Evolutionary conservation across 2,888 invertebrate genomes (phyloP).

Genomic region (Crematogaster levior): DNA sequence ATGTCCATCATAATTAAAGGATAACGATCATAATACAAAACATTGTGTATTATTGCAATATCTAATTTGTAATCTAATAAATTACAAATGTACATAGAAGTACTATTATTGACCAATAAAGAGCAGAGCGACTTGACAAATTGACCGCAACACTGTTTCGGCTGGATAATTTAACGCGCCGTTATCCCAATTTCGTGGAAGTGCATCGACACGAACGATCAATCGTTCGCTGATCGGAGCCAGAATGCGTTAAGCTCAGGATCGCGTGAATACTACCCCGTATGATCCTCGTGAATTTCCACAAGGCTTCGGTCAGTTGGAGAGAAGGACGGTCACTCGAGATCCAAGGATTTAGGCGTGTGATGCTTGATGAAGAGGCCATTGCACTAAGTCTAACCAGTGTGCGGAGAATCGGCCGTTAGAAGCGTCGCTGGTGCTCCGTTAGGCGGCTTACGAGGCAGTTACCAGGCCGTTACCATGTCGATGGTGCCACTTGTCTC

Average conservation of each 20-base stretch:
- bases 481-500: conserved; percentile 81
- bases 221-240: conserved; percentile 19
- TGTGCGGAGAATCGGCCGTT: conserved; percentile 66
- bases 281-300: conserved; percentile 69
- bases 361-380: conserved; percentile 82
- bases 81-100: conserved; percentile 1
- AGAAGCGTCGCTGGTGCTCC: conserved; percentile 71
- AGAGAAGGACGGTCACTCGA: conserved; percentile 65
- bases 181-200: conserved; percentile 18
- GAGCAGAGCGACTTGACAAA: conserved; percentile 34
- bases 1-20: neutral
- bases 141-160: conserved; percentile 14
- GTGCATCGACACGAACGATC: conserved; percentile 29
- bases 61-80: too few species aligned
- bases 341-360: conserved; percentile 76
- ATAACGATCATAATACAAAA: neutral
- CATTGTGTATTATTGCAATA: neutral
- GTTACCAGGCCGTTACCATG: conserved; percentile 82
- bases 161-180: conserved; percentile 21
- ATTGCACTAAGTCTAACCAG: conserved; percentile 72
- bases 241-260: conserved; percentile 22
- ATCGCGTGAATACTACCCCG: conserved; percentile 45
- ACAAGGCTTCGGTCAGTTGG: conserved; percentile 63
- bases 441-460: conserved; percentile 82
- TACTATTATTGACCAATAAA: conserved; percentile 30